Evolutionary conservation across 2,113 vertebrate genomes (phyloP).

Genomic region (Hassar affinis): DNA sequence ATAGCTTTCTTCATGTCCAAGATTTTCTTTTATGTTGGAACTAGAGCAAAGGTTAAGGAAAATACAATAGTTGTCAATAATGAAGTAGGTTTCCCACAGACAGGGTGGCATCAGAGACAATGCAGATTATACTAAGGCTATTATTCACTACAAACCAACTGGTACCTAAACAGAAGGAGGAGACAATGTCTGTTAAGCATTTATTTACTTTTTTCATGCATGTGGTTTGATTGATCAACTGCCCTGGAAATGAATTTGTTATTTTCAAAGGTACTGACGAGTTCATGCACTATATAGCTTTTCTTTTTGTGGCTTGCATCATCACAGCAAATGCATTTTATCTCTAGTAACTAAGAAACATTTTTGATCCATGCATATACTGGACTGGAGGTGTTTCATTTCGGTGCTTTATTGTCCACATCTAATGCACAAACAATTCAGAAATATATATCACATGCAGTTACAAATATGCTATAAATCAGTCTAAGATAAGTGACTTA

Average conservation of each 20-base stretch:
- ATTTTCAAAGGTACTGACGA: not conserved
- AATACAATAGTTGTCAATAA: not conserved
- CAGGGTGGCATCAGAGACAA: slow-evolving; percentile 4
- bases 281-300: slow-evolving; percentile 3
- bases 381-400: not conserved
- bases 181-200: not conserved
- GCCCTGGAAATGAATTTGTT: not conserved
- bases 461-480: not conserved
- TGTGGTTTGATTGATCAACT: slow-evolving; percentile 16
- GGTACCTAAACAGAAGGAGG: not conserved
- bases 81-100: not conserved
- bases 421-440: not conserved
- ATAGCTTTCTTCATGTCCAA: not conserved
- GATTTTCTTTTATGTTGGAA: not conserved
- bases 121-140: not conserved
- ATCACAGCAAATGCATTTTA: not conserved
- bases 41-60: not conserved
- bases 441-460: not conserved
- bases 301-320: not conserved
- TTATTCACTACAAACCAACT: not conserved
- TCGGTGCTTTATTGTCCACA: not conserved
- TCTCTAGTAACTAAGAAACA: not conserved
- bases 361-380: not conserved
- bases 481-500: not conserved
- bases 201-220: slow-evolving; percentile 1